Conservation (phyloP, 2,888 invertebrate genomes). For the Chrysolina haemoptera region DNA sequence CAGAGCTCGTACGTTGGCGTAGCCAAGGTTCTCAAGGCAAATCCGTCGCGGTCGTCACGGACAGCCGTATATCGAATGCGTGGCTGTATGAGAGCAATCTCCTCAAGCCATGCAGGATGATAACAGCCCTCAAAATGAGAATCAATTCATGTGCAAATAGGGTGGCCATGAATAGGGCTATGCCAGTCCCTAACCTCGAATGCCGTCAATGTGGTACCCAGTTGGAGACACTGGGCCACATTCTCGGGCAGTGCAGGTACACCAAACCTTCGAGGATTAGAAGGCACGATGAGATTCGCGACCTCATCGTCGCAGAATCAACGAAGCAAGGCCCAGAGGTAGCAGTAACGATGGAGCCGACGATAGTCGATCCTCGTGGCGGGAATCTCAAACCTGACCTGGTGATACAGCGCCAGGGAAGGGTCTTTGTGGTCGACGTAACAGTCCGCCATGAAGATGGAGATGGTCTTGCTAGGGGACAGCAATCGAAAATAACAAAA, state of each 20-base stretch:
- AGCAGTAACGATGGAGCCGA: too few relatives aligned
- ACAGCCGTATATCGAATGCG: too few relatives aligned
- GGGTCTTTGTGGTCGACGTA: too few relatives aligned
- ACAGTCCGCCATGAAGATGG: too few relatives aligned
- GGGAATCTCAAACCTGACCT: too few relatives aligned
- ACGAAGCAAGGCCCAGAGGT: too few relatives aligned
- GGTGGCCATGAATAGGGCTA: slow-evolving; percentile 54
- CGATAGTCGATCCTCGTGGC: too few relatives aligned
- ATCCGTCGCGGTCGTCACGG: slow-evolving; percentile 40
- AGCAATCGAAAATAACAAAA: too few relatives aligned
- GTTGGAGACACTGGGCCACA: slow-evolving; percentile 60
- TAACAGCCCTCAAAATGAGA: slow-evolving; percentile 58
- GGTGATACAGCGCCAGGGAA: too few relatives aligned
- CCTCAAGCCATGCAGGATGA: slow-evolving; percentile 56
- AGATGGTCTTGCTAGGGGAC: slow-evolving; percentile 40
- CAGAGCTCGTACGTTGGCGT: slow-evolving; percentile 57
- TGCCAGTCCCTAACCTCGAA: too few relatives aligned
- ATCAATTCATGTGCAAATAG: slow-evolving; percentile 56
- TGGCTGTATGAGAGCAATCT: slow-evolving; percentile 54
- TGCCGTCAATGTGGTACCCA: too few relatives aligned
- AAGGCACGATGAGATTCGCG: slow-evolving; percentile 52
- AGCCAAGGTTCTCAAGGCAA: slow-evolving; percentile 55
- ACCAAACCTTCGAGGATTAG: slow-evolving; percentile 54
- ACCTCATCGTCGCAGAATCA: slow-evolving; percentile 47
- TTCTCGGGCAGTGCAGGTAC: slow-evolving; percentile 54